These are phyloP conservation scores for Neuroterus valhalla DNA, from an alignment of 1,140 invertebrate species.

Conservation along the genomic window DNA sequence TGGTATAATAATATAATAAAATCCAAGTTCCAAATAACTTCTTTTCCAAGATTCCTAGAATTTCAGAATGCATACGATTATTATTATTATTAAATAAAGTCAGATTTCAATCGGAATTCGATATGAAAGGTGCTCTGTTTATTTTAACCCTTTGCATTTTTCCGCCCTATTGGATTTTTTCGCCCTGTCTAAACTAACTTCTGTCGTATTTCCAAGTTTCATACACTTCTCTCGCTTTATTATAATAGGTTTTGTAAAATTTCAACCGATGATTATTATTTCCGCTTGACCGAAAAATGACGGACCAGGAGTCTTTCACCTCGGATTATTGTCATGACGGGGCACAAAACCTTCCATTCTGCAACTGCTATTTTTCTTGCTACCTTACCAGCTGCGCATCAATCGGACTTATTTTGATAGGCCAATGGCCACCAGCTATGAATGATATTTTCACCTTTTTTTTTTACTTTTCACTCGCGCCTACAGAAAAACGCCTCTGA, in stretches of 20 bases:
- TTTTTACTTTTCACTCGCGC: not conserved
- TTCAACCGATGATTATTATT: not conserved
- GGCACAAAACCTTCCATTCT: conserved; percentile 47
- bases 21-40: too few species aligned
- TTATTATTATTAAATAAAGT: too few species aligned
- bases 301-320: conserved; percentile 39
- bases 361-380: conserved; percentile 50
- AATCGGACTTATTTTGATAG: conserved; percentile 53
- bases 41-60: too few species aligned
- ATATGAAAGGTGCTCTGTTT: too few species aligned
- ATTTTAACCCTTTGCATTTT: too few species aligned
- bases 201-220: not conserved
- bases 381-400: conserved; percentile 47
- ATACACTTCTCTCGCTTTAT: not conserved
- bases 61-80: too few species aligned
- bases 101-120: too few species aligned
- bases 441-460: conserved; percentile 29
- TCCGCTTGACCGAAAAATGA: conserved; percentile 13
- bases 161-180: too few species aligned
- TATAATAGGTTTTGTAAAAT: not conserved
- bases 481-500: not conserved
- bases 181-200: not conserved
- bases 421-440: not conserved
- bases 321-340: conserved; percentile 48
- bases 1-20: too few species aligned